phyloP scores from a whole-genome alignment of 2,888 invertebrate species.

The Pollenia angustigena region DNA sequence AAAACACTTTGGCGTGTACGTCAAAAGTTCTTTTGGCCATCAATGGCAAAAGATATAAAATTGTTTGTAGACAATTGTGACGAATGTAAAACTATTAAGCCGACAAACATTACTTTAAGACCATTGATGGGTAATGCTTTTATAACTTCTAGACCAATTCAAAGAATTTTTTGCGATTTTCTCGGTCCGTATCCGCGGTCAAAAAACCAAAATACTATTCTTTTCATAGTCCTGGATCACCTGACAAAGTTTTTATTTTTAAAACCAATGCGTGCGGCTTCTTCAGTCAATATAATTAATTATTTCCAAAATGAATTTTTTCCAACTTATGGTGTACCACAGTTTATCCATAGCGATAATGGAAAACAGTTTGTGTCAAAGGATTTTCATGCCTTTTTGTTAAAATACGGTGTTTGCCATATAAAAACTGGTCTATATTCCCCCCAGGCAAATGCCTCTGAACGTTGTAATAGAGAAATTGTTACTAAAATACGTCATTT shows the following conservation, averaged over 20 bases:
- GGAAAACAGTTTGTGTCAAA: slow-evolving; percentile 10
- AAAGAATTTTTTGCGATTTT: slow-evolving; percentile 23
- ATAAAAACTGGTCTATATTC: slow-evolving; percentile 42
- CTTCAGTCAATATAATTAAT: background rate
- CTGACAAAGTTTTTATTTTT: slow-evolving; percentile 1
- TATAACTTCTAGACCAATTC: background rate
- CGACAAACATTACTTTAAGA: background rate
- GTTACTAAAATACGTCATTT: slow-evolving; percentile 42
- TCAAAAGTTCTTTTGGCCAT: slow-evolving; percentile 10
- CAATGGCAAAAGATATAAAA: background rate
- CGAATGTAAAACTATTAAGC: background rate
- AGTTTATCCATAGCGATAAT: slow-evolving; percentile 17
- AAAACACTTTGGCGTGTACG: slow-evolving; percentile 1
- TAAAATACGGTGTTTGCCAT: background rate
- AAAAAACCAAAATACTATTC: background rate
- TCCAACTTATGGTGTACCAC: slow-evolving; percentile 17
- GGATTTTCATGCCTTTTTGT: background rate
- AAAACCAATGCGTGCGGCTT: background rate
- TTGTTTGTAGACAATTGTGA: background rate
- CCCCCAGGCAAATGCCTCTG: slow-evolving; percentile 55
- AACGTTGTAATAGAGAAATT: slow-evolving; percentile 50
- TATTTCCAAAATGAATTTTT: slow-evolving; percentile 5
- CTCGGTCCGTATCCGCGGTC: slow-evolving; percentile 3
- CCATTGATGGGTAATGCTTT: slow-evolving; percentile 11
- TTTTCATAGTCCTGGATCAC: slow-evolving; percentile 8